Base-by-base conservation (phyloP, 2,797 vertebrate genomes). In the Sciurus carolinensis region DNA sequence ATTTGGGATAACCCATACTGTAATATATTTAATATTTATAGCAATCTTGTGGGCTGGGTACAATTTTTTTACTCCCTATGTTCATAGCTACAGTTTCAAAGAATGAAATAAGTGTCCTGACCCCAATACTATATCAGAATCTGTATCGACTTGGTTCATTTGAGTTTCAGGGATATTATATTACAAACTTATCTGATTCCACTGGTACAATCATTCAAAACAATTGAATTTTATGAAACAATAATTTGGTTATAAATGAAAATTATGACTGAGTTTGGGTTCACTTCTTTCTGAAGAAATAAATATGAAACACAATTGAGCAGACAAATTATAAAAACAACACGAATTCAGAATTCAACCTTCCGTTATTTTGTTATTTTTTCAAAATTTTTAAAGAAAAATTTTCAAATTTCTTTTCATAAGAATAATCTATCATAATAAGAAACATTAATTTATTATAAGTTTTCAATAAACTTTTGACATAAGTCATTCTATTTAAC, bases 381-480 rank as follows among this genome's bases (percentile, higher is more conserved):
- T 47, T 5, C 77, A 39, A 4, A 13, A 3, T 30, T 62, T 39
- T 71, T 66, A 54, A 47, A 90, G 7, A 15, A 89, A 66, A 50
- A 1, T 44, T 87, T 77, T 82, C 12, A 72, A 54, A 64, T 5
- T 54, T 33, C 30, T 91, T 73, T 47, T 57, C 1, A 72, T 14
- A n/a, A 87, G 18, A 71, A 85, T 72, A 3, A 50, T 52, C 5
- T 59, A 36, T 77, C 52, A 72, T 86, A 81, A 47, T 57, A 92
- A 66, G 28, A 59, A 10, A 1, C 20, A 47, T 88, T 94, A 36
- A 57, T 52, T 62, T 64, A n/a, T 44, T 42, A 86, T 84, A 64
- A 91, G 92, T 97, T 85, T 66, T 28, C 54, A 86, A 71, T 14
- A 86, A 76, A 80, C 2, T 87, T 76, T 69, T 13, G 92, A 73